Evolutionary conservation across 1,140 invertebrate genomes (phyloP), one percentile per base, ranked within the genome.

Genomic region (Brachionus asplanchnoidis): DNA sequence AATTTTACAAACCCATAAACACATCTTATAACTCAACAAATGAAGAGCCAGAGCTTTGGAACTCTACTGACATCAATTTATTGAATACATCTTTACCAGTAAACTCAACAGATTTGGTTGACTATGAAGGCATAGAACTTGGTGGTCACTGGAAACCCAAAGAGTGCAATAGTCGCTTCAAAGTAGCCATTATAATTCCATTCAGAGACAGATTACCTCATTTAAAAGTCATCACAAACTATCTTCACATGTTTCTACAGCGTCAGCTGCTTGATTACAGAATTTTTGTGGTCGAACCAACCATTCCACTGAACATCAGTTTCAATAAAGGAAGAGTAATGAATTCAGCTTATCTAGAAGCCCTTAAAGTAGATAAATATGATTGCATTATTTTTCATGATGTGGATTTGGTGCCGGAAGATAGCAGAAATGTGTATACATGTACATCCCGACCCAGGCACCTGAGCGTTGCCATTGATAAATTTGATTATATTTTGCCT

Each of bases 181-280:
- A 87, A 12, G 86, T 88, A 23, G 88, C 88, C 32, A 85, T 89
- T 46, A 87, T 89, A 44, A 87, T 89, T 46, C 88, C 88, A 3
- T 89, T 42, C 53, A 40, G 89, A 56, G 87, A 89, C 86, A 82
- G 89, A 11, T 26, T 93, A 84, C 90, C 91, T 56, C 88, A 89
- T 84, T 85, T 90, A 8, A 86, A 86, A 79, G 86, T 88, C 14
- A 84, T 90, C 20, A 86, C 89, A 7, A 86, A 86, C 36, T 87
- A 88, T 66, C 79, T 89, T 12, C 89, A 89, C 84, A 87, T 87
- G 8, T 87, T 90, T 86, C 85, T 90, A 26, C 66, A 86, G 84
- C 86, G 66, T 26, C 89, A 90, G 85, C 79, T 86, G 28, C 86
- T 89, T 11, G 86, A 88, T 8, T 90, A 89, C 82, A 84, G 85